phyloP scores from a whole-genome alignment of 2,113 vertebrate species.

The Psittacus erithacus region DNA sequence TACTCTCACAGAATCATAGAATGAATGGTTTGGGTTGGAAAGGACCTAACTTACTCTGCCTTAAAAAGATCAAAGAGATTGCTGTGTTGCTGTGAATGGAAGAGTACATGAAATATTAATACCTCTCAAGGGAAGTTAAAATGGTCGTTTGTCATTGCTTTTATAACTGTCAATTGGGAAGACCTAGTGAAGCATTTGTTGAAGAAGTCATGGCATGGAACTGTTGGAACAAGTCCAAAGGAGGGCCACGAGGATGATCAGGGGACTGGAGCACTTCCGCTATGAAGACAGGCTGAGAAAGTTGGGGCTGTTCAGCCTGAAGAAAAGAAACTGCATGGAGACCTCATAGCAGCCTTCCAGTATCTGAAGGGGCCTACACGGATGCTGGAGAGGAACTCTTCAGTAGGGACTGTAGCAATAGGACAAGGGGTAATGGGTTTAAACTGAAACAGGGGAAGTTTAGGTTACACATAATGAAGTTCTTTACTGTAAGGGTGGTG shows the following conservation, averaged over 20 bases:
- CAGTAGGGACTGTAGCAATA: background rate
- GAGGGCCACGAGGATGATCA: background rate
- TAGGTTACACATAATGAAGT: background rate
- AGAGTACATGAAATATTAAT: background rate
- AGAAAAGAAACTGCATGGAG: background rate
- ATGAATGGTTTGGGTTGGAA: background rate
- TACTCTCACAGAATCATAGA: background rate
- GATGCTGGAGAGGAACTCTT: background rate
- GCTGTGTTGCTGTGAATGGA: background rate
- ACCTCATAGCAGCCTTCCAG: background rate
- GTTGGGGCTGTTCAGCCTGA: background rate
- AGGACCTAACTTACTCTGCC: background rate
- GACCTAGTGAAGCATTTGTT: background rate
- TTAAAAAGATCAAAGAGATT: background rate
- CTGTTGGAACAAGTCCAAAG: background rate
- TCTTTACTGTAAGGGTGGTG: background rate
- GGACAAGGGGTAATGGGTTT: background rate
- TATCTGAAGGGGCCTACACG: background rate
- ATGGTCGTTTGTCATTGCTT: background rate
- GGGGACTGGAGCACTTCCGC: background rate
- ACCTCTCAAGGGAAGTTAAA: background rate
- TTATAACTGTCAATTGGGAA: background rate
- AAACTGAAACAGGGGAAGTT: background rate
- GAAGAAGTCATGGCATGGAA: background rate
- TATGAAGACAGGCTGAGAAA: background rate